Evolutionary conservation across 2,797 vertebrate species (phyloP).

Genomic region (Rousettus madagascariensis): DNA sequence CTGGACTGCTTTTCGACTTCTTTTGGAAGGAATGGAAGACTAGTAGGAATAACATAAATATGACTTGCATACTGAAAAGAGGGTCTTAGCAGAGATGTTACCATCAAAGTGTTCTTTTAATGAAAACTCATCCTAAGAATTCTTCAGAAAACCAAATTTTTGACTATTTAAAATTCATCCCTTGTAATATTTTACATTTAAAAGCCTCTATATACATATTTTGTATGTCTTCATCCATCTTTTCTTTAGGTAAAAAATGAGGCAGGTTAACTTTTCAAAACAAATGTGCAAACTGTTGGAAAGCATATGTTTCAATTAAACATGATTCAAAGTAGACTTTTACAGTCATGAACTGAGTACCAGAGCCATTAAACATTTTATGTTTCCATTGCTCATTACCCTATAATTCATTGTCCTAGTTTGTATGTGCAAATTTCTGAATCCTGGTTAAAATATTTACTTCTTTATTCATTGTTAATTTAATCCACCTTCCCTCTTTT

Average conservation of each 20-base stretch:
- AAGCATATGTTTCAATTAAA: constrained; percentile 59
- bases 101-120: neutral
- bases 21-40: neutral
- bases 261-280: constrained; percentile 27
- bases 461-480: neutral
- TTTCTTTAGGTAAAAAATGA: constrained; percentile 38
- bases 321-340: constrained; percentile 41
- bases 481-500: neutral
- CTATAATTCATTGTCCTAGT: constrained; percentile 39
- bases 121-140: neutral
- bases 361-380: constrained; percentile 39
- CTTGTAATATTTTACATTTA: constrained; percentile 12
- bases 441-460: constrained; percentile 53
- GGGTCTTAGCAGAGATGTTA: neutral
- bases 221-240: neutral
- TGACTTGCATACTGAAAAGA: neutral
- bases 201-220: neutral
- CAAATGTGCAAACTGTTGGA: constrained; percentile 29
- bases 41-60: neutral
- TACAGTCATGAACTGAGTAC: constrained; percentile 7
- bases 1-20: neutral
- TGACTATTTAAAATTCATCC: neutral
- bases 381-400: constrained; percentile 45
- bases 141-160: neutral
- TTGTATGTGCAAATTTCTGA: constrained; percentile 55